Conservation (phyloP, 2,888 invertebrate species). For the Trichacis sp. region DNA sequence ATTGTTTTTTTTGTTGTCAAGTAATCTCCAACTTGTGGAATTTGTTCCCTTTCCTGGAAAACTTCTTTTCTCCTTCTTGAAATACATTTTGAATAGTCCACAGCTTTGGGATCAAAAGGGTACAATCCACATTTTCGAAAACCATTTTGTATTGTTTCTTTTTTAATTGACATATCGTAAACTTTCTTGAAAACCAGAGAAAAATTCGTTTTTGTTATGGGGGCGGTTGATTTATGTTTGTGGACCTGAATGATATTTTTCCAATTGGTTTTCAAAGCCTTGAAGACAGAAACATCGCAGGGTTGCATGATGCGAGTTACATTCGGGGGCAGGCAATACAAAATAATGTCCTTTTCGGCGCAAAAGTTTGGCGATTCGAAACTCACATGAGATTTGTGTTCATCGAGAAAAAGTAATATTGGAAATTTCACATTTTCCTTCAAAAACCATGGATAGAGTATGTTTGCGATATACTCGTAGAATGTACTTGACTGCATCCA, state of each 20-base stretch:
- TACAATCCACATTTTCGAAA: background rate
- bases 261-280: background rate
- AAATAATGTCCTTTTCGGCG: conserved; percentile 46
- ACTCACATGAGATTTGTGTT: conserved; percentile 45
- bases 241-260: background rate
- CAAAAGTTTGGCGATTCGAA: conserved; percentile 47
- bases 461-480: conserved; percentile 58
- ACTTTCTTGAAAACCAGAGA: background rate
- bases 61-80: background rate
- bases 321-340: conserved; percentile 44
- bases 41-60: background rate
- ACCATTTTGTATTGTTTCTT: background rate
- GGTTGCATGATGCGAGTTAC: conserved; percentile 46
- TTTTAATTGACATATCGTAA: background rate
- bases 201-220: background rate
- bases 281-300: background rate
- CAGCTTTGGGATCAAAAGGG: background rate
- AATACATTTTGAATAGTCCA: background rate
- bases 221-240: background rate
- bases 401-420: conserved; percentile 50
- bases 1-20: background rate
- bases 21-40: background rate
- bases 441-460: conserved; percentile 51
- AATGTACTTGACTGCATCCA: conserved; percentile 60
- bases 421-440: conserved; percentile 47